Base-by-base conservation (phyloP, 1,140 invertebrate species). In the Drosophila chauvacae region DNA sequence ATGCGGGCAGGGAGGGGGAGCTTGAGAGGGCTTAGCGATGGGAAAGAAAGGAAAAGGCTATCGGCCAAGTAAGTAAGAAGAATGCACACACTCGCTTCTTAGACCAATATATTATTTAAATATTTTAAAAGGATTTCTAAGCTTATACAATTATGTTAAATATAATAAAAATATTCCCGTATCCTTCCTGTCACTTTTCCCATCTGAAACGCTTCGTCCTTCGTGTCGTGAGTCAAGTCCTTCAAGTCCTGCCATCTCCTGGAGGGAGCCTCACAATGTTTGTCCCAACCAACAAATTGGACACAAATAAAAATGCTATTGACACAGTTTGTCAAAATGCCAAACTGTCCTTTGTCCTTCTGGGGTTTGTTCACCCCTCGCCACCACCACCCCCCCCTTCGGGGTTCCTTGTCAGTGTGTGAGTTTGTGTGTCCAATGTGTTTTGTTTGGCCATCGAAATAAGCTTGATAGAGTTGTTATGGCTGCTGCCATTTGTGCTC, bases 291-390 rank as follows among this genome's bases (percentile, higher is more conserved):
- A 87, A 56, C 84, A 74, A 91, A 91, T 91, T 91, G 88, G 90
- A 85, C 90, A 91, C 84, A 91, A 91, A 91, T 91, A 91, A 88
- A 91, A 91, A 85, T 86, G 79, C 77, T 91, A 90, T 91, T 91
- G 88, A 91, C 88, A 91, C 90, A 91, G 81, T 91, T 91, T 91
- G 84, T 91, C 88, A 91, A 91, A 91, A 78, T 81, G 72, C 66
- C 59, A 62, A 61, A 63, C 57, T 73, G 65, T 77, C 76, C 64
- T 74, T 78, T 74, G 65, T 53, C 44, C 55, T 63, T 62, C 65
- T 64, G 73, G 62, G 73, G 56, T 47, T 50, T 66, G 60, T 64
- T 57, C 30, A 16, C 14, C 33, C 78, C 23, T 10, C n/a, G 0
- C 44, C 53, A 13, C 13, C 41, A 2, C n/a, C 41, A 4, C 16